Base-by-base conservation (phyloP, 1,140 invertebrate species). In the Calliphora vicina region DNA sequence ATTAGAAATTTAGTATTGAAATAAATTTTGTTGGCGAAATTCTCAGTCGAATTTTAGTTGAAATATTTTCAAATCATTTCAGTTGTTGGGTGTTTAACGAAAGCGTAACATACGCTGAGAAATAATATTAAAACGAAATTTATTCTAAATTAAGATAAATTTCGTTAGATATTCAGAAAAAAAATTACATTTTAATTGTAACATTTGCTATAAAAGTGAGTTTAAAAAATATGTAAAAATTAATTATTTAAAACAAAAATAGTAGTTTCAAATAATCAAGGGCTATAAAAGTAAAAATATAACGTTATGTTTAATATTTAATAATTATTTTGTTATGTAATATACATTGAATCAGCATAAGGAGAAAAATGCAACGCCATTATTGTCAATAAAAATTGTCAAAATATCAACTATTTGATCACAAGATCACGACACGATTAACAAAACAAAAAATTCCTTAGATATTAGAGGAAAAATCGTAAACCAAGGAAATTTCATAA, bases 81-180 rank as follows among this genome's bases (percentile, higher is more conserved):
- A 78, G 74, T 78, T 78, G 74, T 78, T 78, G 74, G 74, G 74
- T 78, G 35, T 78, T 78, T 43, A 78, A 45, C 35, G 74, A 78
- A 78, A 20, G 74, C 74, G 74, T 78, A 78, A 17, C 74, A 78
- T 78, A 78, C 74, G 74, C 74, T 43, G 10, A 35, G 6, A 43
- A 78, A 78, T 12, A 20, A 45, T 12, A 78, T 23, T 13, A 43
- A 13, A 78, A 78, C 74, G 74, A 43, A 78, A 78, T 78, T 78
- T 78, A 45, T 78, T 25, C 23, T 45, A 23, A 42, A n/a, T 43
- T 78, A 42, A 25, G 35, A 45, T 78, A 78, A 78, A 78, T 78
- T 78, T 78, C 74, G 74, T 78, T 43, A 43, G 8, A 78, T 76
- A n/a, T 78, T 45, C 43, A 78, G 42, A 76, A 76, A n/a, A n/a